Base-by-base conservation (phyloP, 1,140 invertebrate genomes). In the Drosophila azteca region DNA sequence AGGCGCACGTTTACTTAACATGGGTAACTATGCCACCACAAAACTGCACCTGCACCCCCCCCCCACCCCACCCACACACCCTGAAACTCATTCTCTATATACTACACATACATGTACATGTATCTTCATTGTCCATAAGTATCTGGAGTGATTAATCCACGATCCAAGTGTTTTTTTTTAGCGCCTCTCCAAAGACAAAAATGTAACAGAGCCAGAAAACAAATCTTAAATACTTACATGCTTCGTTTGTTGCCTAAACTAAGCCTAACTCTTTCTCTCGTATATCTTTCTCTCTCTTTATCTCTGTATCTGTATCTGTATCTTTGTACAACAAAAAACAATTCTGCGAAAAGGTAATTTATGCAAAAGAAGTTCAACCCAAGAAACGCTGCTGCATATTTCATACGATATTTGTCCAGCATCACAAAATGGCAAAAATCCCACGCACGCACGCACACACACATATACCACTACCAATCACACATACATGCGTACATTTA, bases 1-100 rank as follows among this genome's bases (percentile, higher is more conserved):
- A 87, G 73, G 84, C 83, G 83, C 84, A 83, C 67, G 84, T 83
- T 89, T 83, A 89, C 79, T 88, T 88, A 88, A 89, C 83, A 88
- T 88, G 83, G 83, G 83, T 88, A 88, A 88, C 81, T 88, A 88
- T 88, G 71, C 67, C 67, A 20, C 17, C 17, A 20, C 17, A 87
- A 76, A 68, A 22, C 55, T 43, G 46, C 31, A 46, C 53, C 13
- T 9, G n/a, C 31, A 31, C 7, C 29, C 1, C 6, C 6, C 5
- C 26, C 17, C 45, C 54, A n/a, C 1, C 6, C 6, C 5, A 44
- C 17, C 45, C 54, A n/a, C 48, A 48, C 31, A 35, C 55, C 22
- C 50, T n/a, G 55, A 73, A 51, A 73, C 64, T 61, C 51, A 57
- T 49, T 41, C n/a, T 54, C 48, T 49, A 9, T 35, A 46, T 41